Conservation (phyloP, 1,140 invertebrate genomes). For the Cydia fagiglandana region DNA sequence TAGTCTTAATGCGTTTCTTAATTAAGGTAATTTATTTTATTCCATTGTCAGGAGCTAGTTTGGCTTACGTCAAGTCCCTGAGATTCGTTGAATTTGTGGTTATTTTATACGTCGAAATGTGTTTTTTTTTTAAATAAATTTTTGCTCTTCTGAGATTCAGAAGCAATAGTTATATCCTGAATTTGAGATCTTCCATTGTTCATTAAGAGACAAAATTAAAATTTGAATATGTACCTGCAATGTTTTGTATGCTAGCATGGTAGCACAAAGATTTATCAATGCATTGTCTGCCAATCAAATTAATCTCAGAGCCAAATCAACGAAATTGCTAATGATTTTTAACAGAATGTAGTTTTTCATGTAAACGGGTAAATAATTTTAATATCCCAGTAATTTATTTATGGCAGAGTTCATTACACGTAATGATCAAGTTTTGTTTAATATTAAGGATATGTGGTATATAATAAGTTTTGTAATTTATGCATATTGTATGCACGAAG, state of each 20-base stretch:
- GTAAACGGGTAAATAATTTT: no score
- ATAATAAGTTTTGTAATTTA: constrained; percentile 39
- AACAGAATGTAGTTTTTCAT: not conserved
- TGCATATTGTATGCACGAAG: constrained; percentile 45
- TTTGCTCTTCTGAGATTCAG: no score
- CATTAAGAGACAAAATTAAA: not conserved
- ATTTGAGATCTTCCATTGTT: no score
- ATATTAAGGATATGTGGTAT: constrained; percentile 46
- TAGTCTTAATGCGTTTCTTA: constrained; percentile 56
- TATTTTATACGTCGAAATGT: no score
- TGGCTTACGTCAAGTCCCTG: no score
- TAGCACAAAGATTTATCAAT: no score
- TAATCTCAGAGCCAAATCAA: not conserved
- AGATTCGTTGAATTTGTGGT: no score
- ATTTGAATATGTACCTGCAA: not conserved
- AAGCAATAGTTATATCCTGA: no score
- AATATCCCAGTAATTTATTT: constrained; percentile 1
- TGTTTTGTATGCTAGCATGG: no score
- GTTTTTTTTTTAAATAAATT: no score
- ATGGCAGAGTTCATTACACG: not conserved
- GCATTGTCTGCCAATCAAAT: no score
- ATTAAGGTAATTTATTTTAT: not conserved
- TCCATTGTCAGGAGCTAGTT: not conserved
- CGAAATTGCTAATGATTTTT: not conserved
- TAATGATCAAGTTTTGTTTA: not conserved